Evolutionary conservation across 2,888 invertebrate species (phyloP).

Genomic region (Lycaena phlaeas): DNA sequence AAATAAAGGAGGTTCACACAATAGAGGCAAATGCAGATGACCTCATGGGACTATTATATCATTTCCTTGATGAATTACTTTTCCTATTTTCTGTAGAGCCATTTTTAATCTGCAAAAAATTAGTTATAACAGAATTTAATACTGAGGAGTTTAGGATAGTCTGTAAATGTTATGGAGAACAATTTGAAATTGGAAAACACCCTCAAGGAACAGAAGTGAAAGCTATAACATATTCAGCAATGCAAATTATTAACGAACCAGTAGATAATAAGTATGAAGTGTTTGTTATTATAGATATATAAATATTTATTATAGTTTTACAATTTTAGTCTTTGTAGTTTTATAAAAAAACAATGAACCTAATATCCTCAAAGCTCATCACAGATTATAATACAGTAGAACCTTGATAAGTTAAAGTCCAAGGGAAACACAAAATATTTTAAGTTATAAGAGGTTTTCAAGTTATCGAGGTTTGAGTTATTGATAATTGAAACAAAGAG

Average conservation of each 20-base stretch:
- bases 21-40: slow-evolving; percentile 94
- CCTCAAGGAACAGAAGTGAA: slow-evolving; percentile 99
- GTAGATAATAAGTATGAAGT: slow-evolving; percentile 85
- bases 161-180: slow-evolving; percentile 91
- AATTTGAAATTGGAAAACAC: slow-evolving; percentile 93
- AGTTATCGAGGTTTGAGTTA: too few species aligned
- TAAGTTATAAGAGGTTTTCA: too few species aligned
- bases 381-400: too few species aligned
- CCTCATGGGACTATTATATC: slow-evolving; percentile 88
- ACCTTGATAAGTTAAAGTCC: too few species aligned
- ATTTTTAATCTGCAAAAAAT: slow-evolving; percentile 87
- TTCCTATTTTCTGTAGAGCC: slow-evolving; percentile 95
- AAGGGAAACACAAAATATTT: too few species aligned
- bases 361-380: too few species aligned
- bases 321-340: not conserved
- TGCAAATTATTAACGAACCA: slow-evolving; percentile 89
- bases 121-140: slow-evolving; percentile 91
- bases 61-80: slow-evolving; percentile 94
- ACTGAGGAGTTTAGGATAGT: slow-evolving; percentile 85
- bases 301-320: slow-evolving; percentile 27
- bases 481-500: too few species aligned
- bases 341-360: too few species aligned
- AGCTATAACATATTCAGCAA: slow-evolving; percentile 99
- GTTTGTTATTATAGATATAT: slow-evolving; percentile 99
- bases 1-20: slow-evolving; percentile 82